A percentile compares a stretch with the other conserved stretches of the same genome.
Conservation (phyloP, 2,888 invertebrate genomes). For the Fragum sueziense region DNA sequence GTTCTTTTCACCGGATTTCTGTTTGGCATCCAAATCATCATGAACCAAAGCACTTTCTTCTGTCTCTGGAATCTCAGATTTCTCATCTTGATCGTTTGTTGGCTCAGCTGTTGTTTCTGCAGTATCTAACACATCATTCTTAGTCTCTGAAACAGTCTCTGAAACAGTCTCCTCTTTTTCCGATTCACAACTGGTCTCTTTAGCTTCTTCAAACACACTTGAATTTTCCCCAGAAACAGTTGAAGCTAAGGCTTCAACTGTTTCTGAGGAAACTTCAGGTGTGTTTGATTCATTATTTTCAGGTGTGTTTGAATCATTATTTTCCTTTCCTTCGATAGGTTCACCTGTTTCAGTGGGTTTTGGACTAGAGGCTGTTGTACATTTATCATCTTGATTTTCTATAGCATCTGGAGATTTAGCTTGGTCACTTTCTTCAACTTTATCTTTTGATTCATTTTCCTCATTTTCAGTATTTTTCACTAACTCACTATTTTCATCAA, state of each 20-base stretch:
- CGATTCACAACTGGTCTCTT: background rate
- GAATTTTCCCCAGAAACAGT: too few relatives aligned
- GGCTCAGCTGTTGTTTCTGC: background rate
- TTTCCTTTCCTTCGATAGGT: background rate
- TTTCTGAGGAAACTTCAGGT: background rate
- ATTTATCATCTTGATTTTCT: background rate
- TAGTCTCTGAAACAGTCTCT: background rate
- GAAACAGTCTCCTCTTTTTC: background rate
- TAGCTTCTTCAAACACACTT: too few relatives aligned
- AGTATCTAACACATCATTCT: too few relatives aligned
- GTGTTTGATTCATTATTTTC: background rate
- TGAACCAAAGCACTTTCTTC: background rate
- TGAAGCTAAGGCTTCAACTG: too few relatives aligned
- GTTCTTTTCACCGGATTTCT: slow-evolving; percentile 48
- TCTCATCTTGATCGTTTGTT: background rate
- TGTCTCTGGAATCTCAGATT: background rate
- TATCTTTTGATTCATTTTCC: background rate
- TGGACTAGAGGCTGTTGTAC: background rate
- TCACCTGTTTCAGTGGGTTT: background rate
- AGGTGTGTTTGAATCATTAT: background rate
- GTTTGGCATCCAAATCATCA: slow-evolving; percentile 14
- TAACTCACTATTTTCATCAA: background rate
- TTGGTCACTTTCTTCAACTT: background rate
- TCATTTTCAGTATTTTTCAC: background rate
- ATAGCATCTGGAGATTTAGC: background rate